Conservation (phyloP, 2,113 vertebrate genomes). For the Zingel zingel region DNA sequence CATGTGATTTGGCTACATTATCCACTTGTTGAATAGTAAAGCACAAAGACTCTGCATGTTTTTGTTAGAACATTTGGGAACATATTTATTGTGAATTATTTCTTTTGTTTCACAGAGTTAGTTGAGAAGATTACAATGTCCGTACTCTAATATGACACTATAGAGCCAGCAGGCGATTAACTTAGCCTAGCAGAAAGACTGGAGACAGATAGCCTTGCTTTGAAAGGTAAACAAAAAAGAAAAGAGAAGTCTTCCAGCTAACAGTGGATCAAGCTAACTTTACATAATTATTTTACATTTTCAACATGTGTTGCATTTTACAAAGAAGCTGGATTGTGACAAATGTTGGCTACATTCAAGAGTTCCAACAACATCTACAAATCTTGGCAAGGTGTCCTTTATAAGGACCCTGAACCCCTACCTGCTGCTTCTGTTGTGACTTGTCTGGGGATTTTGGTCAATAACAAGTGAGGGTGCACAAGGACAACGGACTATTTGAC, state of each 20-base stretch:
- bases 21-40: background rate
- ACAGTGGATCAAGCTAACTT: background rate
- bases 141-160: background rate
- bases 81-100: background rate
- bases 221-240: background rate
- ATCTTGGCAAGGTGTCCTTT: slow-evolving; percentile 17
- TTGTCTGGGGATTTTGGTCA: slow-evolving; percentile 30
- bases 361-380: background rate
- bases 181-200: background rate
- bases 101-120: background rate
- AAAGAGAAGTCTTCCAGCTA: background rate
- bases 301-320: background rate
- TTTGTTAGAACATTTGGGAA: background rate
- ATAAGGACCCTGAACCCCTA: slow-evolving; percentile 11
- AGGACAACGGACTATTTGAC: slow-evolving; percentile 29
- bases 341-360: background rate
- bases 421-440: slow-evolving; percentile 44
- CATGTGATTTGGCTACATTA: background rate
- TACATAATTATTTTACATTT: background rate
- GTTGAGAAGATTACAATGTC: background rate
- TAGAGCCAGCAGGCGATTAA: background rate
- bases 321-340: background rate
- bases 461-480: slow-evolving; percentile 18
- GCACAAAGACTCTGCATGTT: background rate
- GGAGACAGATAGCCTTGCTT: background rate